These are phyloP conservation scores for Phylloscopus trochiloides DNA, from an alignment of 2,113 vertebrate species.

Conservation along the genomic window DNA sequence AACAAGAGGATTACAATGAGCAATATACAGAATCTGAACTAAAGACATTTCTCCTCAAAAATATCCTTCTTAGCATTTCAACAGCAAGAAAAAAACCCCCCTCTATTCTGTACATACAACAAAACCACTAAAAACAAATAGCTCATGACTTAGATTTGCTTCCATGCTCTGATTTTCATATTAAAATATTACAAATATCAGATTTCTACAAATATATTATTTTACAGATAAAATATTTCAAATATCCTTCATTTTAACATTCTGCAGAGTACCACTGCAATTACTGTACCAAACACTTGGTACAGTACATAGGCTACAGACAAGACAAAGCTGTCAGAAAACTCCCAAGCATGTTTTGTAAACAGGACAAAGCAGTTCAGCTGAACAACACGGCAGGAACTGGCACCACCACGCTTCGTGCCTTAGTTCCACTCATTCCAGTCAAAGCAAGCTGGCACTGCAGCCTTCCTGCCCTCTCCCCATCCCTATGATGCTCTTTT, in stretches of 20 bases:
- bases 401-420: accelerated
- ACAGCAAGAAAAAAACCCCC: neutral
- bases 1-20: neutral
- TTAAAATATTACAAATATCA: neutral
- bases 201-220: neutral
- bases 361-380: neutral
- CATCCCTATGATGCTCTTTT: neutral
- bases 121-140: neutral
- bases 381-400: neutral
- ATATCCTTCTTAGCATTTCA: neutral
- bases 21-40: neutral
- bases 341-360: neutral
- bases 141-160: neutral
- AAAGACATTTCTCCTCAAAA: neutral
- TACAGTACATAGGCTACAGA: neutral
- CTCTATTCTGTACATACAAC: neutral
- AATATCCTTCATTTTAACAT: neutral
- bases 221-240: neutral
- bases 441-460: neutral
- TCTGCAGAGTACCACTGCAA: neutral
- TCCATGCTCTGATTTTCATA: neutral
- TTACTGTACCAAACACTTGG: neutral
- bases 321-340: neutral
- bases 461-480: neutral
- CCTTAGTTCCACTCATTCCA: neutral